These are phyloP conservation scores for Monochamus saltuarius DNA, from an alignment of 1,140 invertebrate species.

Conservation along the genomic window DNA sequence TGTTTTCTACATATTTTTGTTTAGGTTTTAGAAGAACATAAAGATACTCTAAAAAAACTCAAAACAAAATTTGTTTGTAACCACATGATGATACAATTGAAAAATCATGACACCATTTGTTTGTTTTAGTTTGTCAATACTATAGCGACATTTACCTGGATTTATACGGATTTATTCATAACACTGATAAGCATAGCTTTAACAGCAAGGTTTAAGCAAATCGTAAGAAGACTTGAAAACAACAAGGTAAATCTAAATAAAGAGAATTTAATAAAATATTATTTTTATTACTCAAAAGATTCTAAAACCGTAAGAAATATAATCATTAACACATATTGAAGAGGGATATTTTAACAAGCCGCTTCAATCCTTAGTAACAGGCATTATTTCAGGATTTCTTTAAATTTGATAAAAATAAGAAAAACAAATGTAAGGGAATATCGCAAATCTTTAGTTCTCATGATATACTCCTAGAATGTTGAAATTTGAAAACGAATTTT, in stretches of 20 bases:
- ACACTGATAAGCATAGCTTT: slow-evolving; percentile 62
- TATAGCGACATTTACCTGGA: slow-evolving; percentile 68
- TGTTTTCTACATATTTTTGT: slow-evolving; percentile 5
- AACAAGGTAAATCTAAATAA: slow-evolving; percentile 25
- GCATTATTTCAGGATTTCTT: not conserved
- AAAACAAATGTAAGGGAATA: not conserved
- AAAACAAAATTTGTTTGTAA: not conserved
- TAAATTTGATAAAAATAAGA: not conserved
- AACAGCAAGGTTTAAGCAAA: slow-evolving; percentile 59
- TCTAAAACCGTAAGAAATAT: not conserved
- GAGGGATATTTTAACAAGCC: no score
- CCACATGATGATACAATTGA: no score
- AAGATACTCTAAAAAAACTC: not conserved
- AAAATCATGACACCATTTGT: not conserved
- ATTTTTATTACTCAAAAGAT: not conserved
- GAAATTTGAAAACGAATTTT: no score
- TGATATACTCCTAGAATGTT: no score
- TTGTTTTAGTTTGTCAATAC: slow-evolving; percentile 56
- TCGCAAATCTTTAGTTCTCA: no score
- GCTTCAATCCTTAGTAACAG: no score
- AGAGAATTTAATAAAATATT: not conserved
- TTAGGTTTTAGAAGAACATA: not conserved
- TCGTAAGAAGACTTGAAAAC: slow-evolving; percentile 58
- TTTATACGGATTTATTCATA: slow-evolving; percentile 66
- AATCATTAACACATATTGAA: not conserved